Evolutionary conservation across 1,140 invertebrate species (phyloP).

Genomic region (Caenorhabditis brenneri): DNA sequence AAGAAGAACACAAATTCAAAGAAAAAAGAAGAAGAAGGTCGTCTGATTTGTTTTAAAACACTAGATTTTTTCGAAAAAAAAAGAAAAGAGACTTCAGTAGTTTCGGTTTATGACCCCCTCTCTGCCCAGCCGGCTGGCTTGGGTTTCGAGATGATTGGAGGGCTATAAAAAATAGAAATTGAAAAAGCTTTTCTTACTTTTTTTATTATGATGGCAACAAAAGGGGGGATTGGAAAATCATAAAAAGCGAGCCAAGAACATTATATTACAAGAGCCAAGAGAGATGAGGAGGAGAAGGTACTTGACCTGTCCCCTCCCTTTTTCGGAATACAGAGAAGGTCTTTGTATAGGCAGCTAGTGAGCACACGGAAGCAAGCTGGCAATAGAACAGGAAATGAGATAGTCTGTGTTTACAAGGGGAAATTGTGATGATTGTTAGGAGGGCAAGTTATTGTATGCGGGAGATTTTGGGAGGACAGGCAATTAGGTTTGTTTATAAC

Average conservation of each 20-base stretch:
- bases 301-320: constrained; percentile 17
- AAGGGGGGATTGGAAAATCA: neutral
- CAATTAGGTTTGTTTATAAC: neutral
- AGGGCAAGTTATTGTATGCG: neutral
- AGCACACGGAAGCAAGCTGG: constrained; percentile 29
- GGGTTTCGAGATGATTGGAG: neutral
- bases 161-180: constrained; percentile 1
- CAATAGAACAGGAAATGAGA: neutral
- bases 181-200: neutral
- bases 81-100: neutral
- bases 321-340: neutral
- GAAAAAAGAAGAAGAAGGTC: neutral
- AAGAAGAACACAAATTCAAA: neutral
- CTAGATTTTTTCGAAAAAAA: neutral
- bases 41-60: constrained; percentile 2
- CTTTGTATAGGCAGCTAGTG: constrained; percentile 29
- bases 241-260: neutral
- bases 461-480: neutral
- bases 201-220: neutral
- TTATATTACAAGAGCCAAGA: constrained; percentile 21
- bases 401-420: neutral
- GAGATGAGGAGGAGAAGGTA: no score
- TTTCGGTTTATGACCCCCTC: neutral
- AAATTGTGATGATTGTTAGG: neutral
- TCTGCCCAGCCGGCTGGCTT: neutral